Evolutionary conservation across 1,140 invertebrate species (phyloP).

Genomic region (Drosophila pandora): DNA sequence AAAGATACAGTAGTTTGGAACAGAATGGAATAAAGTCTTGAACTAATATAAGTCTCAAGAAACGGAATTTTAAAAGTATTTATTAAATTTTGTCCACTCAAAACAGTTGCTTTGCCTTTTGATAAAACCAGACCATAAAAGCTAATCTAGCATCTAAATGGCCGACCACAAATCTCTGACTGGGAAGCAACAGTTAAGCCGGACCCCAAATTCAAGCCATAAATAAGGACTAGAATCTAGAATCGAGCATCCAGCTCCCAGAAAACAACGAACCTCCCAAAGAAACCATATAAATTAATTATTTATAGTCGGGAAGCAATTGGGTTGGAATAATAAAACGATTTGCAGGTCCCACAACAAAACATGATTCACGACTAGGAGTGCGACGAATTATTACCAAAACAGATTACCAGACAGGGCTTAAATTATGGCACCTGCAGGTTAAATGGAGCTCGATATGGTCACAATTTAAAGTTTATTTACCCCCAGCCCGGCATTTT

Average conservation of each 20-base stretch:
- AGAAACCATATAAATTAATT: constrained; percentile 74
- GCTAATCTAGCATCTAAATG: constrained; percentile 70
- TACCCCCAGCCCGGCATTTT: neutral
- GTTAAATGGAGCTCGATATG: constrained; percentile 35
- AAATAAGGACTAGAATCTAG: constrained; percentile 44
- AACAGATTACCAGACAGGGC: constrained; percentile 46
- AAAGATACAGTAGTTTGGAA: too few species aligned
- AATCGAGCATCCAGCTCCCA: neutral
- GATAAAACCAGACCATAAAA: constrained; percentile 41
- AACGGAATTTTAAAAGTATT: too few species aligned
- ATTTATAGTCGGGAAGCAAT: constrained; percentile 76
- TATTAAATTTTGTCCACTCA: too few species aligned
- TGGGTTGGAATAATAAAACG: constrained; percentile 75
- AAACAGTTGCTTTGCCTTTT: neutral
- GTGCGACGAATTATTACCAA: constrained; percentile 45
- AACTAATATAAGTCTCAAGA: too few species aligned
- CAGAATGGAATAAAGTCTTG: too few species aligned
- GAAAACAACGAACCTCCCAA: constrained; percentile 10
- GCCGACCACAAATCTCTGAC: constrained; percentile 62
- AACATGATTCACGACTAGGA: constrained; percentile 68
- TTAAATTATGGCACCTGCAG: constrained; percentile 66
- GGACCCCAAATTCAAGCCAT: constrained; percentile 25
- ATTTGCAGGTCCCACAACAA: constrained; percentile 66
- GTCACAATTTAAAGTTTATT: constrained; percentile 19
- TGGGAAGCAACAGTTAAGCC: constrained; percentile 69